Conservation (phyloP, 1,140 invertebrate genomes). For the Drosophila micromelanica region DNA sequence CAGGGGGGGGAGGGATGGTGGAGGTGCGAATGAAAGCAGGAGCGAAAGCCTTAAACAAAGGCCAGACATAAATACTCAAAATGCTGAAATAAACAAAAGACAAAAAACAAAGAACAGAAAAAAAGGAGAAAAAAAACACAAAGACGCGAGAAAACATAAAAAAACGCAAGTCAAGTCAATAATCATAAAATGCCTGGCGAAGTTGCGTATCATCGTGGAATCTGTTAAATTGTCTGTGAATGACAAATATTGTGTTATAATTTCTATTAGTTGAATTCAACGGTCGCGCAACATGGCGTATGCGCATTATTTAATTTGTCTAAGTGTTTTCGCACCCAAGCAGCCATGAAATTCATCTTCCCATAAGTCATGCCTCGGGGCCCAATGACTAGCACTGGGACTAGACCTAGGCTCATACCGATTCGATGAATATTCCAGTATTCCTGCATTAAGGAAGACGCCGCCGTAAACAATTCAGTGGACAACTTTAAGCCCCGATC, state of each 20-base stretch:
- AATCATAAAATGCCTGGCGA: constrained; percentile 66
- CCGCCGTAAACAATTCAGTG: constrained; percentile 47
- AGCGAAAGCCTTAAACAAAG: constrained; percentile 56
- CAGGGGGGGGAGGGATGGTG: constrained; percentile 10
- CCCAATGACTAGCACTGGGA: constrained; percentile 6
- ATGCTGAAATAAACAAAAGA: constrained; percentile 44
- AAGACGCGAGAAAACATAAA: constrained; percentile 30
- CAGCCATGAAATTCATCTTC: constrained; percentile 54
- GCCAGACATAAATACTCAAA: constrained; percentile 56
- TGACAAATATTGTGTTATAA: constrained; percentile 83
- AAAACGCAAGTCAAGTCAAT: constrained; percentile 70
- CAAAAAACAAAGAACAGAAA: constrained; percentile 6
- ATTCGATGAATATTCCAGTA: constrained; percentile 44
- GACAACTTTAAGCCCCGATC: constrained; percentile 46
- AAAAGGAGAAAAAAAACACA: constrained; percentile 13
- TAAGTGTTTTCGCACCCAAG: constrained; percentile 66
- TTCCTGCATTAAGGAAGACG: constrained; percentile 19
- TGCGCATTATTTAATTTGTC: constrained; percentile 78
- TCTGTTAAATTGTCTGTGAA: constrained; percentile 82
- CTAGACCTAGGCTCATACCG: constrained; percentile 10
- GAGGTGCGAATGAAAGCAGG: neutral
- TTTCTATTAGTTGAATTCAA: constrained; percentile 80
- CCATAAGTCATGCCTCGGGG: constrained; percentile 24
- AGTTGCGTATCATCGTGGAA: constrained; percentile 41
- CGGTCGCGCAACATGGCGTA: constrained; percentile 62